A percentile compares a stretch with the other conserved stretches of the same genome.
phyloP scores from a whole-genome alignment of 2,113 vertebrate species.

The Amblyopsis rosae region DNA sequence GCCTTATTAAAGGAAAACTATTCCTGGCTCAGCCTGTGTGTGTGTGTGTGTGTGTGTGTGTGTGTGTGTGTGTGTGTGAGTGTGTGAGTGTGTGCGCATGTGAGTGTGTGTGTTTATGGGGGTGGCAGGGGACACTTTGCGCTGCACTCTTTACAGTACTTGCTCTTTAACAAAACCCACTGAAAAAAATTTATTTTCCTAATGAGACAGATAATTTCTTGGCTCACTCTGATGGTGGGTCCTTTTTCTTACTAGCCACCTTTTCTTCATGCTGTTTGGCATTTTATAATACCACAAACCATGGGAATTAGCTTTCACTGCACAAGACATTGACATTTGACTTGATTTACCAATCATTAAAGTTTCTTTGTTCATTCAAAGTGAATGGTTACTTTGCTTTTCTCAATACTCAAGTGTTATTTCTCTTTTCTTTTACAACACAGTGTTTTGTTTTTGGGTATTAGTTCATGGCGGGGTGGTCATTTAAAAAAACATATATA shows the following conservation, averaged over 20 bases:
- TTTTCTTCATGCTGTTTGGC: conserved; percentile 39
- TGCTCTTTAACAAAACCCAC: conserved; percentile 29
- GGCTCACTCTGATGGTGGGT: conserved; percentile 42
- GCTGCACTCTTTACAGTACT: conserved; percentile 18
- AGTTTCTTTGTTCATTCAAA: conserved; percentile 27
- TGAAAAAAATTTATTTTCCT: conserved; percentile 42
- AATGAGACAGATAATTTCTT: conserved; percentile 63
- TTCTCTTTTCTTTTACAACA: too few relatives aligned
- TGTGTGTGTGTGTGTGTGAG: too few relatives aligned
- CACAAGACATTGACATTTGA: conserved; percentile 51
- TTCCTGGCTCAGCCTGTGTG: conserved; percentile 46
- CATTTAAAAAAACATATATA: too few relatives aligned
- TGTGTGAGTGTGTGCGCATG: neutral
- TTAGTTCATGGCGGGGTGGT: too few relatives aligned
- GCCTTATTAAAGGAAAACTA: conserved; percentile 38
- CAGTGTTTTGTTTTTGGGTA: too few relatives aligned
- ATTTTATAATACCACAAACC: conserved; percentile 57
- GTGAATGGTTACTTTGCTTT: neutral
- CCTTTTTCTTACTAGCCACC: conserved; percentile 44
- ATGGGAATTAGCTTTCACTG: conserved; percentile 58
- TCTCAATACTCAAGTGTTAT: too few relatives aligned
- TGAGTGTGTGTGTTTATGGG: neutral
- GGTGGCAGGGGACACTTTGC: neutral
- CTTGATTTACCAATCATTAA: conserved; percentile 49
- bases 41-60: too few relatives aligned